Evolutionary conservation across 1,140 invertebrate genomes (phyloP), one percentile per base, ranked within the genome.

Genomic region (Paraescarpia echinospica): DNA sequence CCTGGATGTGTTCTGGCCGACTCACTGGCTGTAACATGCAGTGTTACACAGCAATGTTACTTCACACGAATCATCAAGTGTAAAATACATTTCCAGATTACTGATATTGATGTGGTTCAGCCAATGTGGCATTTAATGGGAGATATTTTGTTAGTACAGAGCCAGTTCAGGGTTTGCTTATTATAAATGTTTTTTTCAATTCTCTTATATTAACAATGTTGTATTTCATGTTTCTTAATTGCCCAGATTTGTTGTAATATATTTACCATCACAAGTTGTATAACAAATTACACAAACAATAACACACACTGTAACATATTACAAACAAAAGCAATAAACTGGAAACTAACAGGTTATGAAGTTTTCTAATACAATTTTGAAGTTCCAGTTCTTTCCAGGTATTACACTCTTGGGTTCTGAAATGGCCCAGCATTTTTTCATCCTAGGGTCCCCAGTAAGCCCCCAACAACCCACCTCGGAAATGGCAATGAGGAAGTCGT

Each of bases 401-500:
- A 18, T 77, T 77, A 77, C 27, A 18, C 48, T 51, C 8, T 18
- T 1, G 48, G 18, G 8, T 77, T 77, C 59, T 31, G 14, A 77
- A 77, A 77, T 27, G 8, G 9, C 9, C 59, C 9, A 77, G 22
- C 2, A 77, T 22, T 77, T 77, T 27, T 31, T 27, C 59, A 77
- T 1, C 27, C 22, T 31, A 77, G 14, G 59, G 59, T 77, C 22
- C 59, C 59, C 59, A 27, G 14, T 22, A 27, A 77, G 48, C 48
- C 59, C 4, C 59, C 2, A 77, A 90, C 34, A 91, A 33, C 51
- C 33, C 94, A 97, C 97, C 95, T 99, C 99, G 59, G 99, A 98
- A 94, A 99, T 99, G 31, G 99, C 99, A 95, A 99, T 99, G 14
- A 99, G 97, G 96, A 99, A 99, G 96, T 99, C 99, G 96, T 99